These are phyloP conservation scores for Pycnomerus fuliginosus DNA, from an alignment of 2,888 invertebrate genomes.

Conservation along the genomic window DNA sequence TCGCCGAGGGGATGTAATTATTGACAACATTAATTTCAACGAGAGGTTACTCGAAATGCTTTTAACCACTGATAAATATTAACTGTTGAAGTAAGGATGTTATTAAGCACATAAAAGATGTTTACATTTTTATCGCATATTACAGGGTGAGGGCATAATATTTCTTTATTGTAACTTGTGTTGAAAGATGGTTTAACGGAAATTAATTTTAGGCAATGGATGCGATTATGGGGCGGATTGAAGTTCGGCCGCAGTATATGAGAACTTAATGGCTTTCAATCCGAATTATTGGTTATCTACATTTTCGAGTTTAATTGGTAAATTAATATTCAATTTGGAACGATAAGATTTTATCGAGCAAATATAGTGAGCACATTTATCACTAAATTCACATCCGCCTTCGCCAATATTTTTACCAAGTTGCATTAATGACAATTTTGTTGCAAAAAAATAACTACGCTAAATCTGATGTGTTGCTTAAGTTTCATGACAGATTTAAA, in stretches of 20 bases:
- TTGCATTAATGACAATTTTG: no score
- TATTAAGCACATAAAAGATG: no score
- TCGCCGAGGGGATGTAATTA: background rate
- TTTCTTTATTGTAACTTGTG: conserved; percentile 1
- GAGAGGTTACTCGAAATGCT: background rate
- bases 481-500: no score
- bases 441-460: no score
- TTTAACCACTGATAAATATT: no score
- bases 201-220: conserved; percentile 4
- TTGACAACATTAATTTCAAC: background rate
- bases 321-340: conserved; percentile 16
- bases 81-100: no score
- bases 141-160: no score
- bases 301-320: conserved; percentile 17
- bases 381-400: no score
- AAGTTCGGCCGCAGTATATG: conserved; percentile 5
- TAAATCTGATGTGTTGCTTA: no score
- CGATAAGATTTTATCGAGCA: conserved; percentile 1
- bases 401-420: no score
- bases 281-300: conserved; percentile 19
- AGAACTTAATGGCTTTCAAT: conserved; percentile 17
- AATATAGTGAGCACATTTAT: no score
- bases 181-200: conserved; percentile 1
- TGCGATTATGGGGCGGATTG: conserved; percentile 2
- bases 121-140: no score